phyloP scores from a whole-genome alignment of 1,140 invertebrate genomes.

The Hylyphantes graminicola region DNA sequence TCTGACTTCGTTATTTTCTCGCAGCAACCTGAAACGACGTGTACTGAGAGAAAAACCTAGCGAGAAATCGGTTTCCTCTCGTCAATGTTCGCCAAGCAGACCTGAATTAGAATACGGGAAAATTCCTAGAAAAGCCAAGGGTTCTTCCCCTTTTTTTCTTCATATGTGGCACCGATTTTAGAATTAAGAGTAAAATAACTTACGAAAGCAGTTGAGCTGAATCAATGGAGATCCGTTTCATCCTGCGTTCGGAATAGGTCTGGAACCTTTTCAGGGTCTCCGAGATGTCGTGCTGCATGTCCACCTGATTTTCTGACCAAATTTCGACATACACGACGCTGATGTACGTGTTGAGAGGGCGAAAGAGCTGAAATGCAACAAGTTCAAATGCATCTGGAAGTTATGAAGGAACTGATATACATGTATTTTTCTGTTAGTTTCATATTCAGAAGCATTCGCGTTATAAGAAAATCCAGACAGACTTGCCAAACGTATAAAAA shows the following conservation, averaged over 20 bases:
- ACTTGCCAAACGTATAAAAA: too few relatives aligned
- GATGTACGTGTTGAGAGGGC: constrained; percentile 23
- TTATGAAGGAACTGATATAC: neutral
- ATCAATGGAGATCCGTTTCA: constrained; percentile 36
- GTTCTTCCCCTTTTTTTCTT: too few relatives aligned
- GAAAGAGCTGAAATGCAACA: constrained; percentile 26
- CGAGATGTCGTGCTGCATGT: neutral
- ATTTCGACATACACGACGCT: constrained; percentile 36
- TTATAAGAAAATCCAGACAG: neutral
- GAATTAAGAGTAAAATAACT: neutral
- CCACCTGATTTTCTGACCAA: constrained; percentile 38
- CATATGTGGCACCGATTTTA: too few relatives aligned
- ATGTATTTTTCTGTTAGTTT: neutral
- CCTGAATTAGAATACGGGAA: too few relatives aligned
- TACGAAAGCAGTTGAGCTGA: constrained; percentile 34
- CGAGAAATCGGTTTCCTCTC: too few relatives aligned
- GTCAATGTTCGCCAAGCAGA: too few relatives aligned
- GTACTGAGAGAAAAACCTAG: too few relatives aligned
- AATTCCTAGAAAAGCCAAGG: too few relatives aligned
- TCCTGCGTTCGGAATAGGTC: constrained; percentile 1
- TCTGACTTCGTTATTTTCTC: too few relatives aligned
- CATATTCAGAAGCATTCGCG: neutral
- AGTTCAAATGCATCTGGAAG: neutral
- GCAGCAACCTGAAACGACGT: too few relatives aligned
- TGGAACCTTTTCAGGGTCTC: constrained; percentile 20